These are phyloP conservation scores for Volucella zonaria DNA, from an alignment of 2,888 invertebrate genomes.

Conservation along the genomic window DNA sequence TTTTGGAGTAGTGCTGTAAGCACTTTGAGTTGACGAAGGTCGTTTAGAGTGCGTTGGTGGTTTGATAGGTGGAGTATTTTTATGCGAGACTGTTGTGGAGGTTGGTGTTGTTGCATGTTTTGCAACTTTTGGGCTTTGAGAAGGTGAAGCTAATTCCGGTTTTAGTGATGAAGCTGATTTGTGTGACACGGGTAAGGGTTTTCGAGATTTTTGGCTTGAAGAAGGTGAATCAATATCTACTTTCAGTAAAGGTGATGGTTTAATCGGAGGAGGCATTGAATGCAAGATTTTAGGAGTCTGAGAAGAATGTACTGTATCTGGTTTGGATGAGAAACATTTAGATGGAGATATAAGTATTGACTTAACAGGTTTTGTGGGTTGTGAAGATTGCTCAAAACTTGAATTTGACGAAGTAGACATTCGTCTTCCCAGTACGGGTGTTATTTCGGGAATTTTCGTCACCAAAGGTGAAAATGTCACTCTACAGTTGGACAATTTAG, in stretches of 20 bases:
- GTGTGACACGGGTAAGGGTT: not conserved
- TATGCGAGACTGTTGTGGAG: too few relatives aligned
- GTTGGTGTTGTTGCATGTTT: not conserved
- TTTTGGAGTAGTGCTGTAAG: not conserved
- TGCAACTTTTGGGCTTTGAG: not conserved
- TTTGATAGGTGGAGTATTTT: not conserved
- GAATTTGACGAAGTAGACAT: not conserved
- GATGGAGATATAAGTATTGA: constrained; percentile 12
- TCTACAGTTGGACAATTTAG: constrained; percentile 3
- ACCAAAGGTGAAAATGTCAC: constrained; percentile 15
- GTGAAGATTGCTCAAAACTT: not conserved
- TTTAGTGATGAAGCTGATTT: not conserved
- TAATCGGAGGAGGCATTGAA: too few relatives aligned
- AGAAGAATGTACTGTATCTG: too few relatives aligned
- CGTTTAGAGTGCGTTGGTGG: not conserved
- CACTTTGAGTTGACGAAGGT: not conserved
- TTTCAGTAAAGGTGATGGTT: too few relatives aligned
- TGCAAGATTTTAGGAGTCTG: too few relatives aligned
- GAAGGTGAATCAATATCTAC: not conserved
- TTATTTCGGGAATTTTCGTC: constrained; percentile 10
- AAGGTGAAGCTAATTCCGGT: not conserved
- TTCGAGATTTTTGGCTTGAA: not conserved
- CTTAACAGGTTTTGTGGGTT: constrained; percentile 4
- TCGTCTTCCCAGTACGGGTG: not conserved
- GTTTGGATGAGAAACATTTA: not conserved